Conservation (phyloP, 2,113 vertebrate species). For the Podarcis raffonei region DNA sequence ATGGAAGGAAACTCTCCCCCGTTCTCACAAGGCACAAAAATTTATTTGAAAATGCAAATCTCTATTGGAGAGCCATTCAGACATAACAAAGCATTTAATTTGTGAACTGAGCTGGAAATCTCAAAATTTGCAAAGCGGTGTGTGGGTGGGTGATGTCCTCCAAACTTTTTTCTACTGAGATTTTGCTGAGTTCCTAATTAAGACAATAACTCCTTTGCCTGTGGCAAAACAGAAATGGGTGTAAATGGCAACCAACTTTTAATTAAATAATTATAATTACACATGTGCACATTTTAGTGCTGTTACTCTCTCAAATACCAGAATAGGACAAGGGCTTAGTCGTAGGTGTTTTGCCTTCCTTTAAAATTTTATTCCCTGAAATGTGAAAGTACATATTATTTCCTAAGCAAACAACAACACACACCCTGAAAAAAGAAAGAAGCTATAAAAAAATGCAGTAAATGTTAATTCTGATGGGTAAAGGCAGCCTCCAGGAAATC, state of each 20-base stretch:
- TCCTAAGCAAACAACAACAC: background rate
- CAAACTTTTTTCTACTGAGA: background rate
- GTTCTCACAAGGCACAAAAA: background rate
- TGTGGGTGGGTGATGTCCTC: background rate
- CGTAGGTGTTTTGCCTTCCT: background rate
- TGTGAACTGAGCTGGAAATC: background rate
- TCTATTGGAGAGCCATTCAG: background rate
- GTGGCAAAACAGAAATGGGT: background rate
- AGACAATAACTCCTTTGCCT: background rate
- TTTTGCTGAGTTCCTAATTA: background rate
- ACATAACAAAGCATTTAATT: background rate
- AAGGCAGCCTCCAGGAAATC: background rate
- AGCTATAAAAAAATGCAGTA: background rate
- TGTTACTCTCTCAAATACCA: background rate
- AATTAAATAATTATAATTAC: background rate
- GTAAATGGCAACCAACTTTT: background rate
- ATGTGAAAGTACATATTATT: background rate
- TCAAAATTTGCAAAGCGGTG: background rate
- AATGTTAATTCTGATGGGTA: background rate
- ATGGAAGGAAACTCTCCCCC: background rate
- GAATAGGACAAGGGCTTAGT: background rate
- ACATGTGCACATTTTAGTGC: background rate
- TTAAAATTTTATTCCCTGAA: background rate
- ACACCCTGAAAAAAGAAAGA: background rate
- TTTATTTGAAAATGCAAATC: rapidly evolving